Evolutionary conservation across 2,113 vertebrate species (phyloP), one percentile per base, ranked within the genome.

Genomic region (Stercorarius parasiticus): DNA sequence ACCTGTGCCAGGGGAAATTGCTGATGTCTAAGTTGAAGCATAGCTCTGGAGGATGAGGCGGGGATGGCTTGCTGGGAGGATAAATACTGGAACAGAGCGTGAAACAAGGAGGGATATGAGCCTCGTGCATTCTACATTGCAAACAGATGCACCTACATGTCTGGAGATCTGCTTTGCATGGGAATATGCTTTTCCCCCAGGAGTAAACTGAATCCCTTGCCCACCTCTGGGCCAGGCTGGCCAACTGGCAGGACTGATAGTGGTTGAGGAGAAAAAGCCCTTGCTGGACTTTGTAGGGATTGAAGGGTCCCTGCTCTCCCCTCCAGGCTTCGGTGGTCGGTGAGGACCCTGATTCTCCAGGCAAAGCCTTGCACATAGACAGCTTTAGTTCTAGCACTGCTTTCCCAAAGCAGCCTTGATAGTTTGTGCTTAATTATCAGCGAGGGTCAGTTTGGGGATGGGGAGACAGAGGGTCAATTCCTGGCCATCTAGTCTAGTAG

Each of bases 1-100:
- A 17, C 47, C 72, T 36, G 69, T 86, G 84, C 55, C 84, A 94
- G 79, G 73, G 52, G 61, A 93, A 87, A 85, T 94, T 95, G 80
- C 74, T 93, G 88, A 55, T 83, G 49, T 87, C 42, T 69, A 17
- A 65, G 80, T 16, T 77, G 90, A 93, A 88, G 90, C 88, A 78
- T 85, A 93, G 73, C 36, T 55, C 81, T 45, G 65, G 74, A 78
- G 66, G 55, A 84, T 4, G 36, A 86, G 62, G 32, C 12, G 21
- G 66, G 1, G 20, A 19, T 70, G 73, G 42, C 82, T 95, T 90
- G 61, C 88, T 90, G 72, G 70, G 91, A 94, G 62, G 36, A 86
- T 85, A 92, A 94, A 93, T 53, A 38, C 70, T 50, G 32, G 87
- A 95, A 78, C 40, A 84, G 73, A 81, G 56, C 0, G 0, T 36